These are phyloP conservation scores for Pseudorhombus dupliciocellatus DNA, from an alignment of 2,113 vertebrate genomes.

Conservation along the genomic window DNA sequence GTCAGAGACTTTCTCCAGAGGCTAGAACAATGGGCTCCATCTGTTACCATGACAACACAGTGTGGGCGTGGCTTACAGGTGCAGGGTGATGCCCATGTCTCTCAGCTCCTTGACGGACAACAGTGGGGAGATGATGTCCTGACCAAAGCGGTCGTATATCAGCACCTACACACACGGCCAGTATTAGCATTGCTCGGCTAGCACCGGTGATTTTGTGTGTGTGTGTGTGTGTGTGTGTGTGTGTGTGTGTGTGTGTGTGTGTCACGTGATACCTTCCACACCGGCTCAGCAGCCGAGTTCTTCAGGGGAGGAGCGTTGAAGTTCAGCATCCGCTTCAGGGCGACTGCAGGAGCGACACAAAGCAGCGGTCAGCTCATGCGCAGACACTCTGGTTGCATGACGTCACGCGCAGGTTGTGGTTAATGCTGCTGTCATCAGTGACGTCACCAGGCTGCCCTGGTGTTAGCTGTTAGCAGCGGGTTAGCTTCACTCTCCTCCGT, in stretches of 20 bases:
- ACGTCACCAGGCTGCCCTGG: no score
- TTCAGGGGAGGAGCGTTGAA: constrained; percentile 95
- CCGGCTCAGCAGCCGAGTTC: constrained; percentile 92
- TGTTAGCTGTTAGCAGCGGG: constrained; percentile 8
- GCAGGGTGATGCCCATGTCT: constrained; percentile 98
- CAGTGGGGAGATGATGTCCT: constrained; percentile 98
- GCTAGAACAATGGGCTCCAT: no score
- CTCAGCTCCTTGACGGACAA: constrained; percentile 95
- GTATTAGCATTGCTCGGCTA: no score
- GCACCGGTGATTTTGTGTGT: no score
- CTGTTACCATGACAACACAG: no score
- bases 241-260: neutral
- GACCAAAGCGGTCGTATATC: constrained; percentile 97
- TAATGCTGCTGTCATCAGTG: no score
- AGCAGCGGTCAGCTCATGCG: neutral
- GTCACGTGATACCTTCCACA: constrained; percentile 89
- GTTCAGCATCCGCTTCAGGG: constrained; percentile 97
- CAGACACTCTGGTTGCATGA: no score
- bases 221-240: no score
- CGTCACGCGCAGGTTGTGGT: no score
- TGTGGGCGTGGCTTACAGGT: constrained; percentile 82
- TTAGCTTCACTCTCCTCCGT: neutral
- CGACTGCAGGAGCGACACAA: constrained; percentile 80
- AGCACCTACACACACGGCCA: constrained; percentile 86
- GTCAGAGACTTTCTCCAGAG: no score